Conservation (phyloP, 2,888 invertebrate genomes). For the Tyria jacobaeae region DNA sequence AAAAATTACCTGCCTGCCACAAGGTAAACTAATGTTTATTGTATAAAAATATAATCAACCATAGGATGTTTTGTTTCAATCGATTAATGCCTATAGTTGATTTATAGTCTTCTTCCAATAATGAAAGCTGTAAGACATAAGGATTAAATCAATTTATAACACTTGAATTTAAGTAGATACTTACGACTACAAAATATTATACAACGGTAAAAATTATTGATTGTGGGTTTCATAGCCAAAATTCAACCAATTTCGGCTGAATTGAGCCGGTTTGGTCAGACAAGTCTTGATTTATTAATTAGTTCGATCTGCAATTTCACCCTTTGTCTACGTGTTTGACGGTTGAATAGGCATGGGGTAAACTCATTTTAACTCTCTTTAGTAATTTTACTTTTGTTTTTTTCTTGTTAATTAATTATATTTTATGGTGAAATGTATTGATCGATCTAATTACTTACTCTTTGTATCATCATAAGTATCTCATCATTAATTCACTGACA, state of each 20-base stretch:
- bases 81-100: too few species aligned
- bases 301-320: constrained; percentile 55
- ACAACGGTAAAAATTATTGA: constrained; percentile 50
- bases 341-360: constrained; percentile 31
- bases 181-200: neutral
- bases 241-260: constrained; percentile 55
- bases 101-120: too few species aligned
- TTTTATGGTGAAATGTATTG: neutral
- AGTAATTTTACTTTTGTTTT: neutral
- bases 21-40: too few species aligned
- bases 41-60: too few species aligned
- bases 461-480: too few species aligned
- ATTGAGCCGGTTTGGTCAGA: constrained; percentile 66
- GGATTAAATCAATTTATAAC: neutral
- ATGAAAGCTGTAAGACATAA: too few species aligned
- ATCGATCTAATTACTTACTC: too few species aligned
- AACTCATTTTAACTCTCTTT: constrained; percentile 24
- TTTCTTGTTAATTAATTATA: neutral
- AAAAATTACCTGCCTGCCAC: too few species aligned
- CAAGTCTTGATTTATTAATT: constrained; percentile 75
- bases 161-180: neutral
- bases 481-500: too few species aligned
- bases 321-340: constrained; percentile 49
- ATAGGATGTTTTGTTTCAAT: too few species aligned
- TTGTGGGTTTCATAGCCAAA: constrained; percentile 55